Base-by-base conservation (phyloP, 2,113 vertebrate genomes). In the Cyrtonyx montezumae region DNA sequence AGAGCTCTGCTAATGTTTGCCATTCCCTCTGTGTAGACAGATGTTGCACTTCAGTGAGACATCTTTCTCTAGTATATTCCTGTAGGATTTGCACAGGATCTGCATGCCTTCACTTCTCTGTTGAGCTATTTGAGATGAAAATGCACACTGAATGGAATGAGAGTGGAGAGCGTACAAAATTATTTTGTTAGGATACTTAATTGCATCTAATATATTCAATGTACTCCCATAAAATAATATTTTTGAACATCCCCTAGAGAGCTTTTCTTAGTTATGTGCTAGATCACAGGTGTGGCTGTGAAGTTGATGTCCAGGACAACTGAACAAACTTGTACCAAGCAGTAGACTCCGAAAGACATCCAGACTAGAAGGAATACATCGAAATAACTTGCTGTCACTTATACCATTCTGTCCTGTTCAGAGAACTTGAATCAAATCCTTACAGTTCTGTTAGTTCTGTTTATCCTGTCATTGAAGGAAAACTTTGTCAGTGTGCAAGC, bases 151-250 rank as follows among this genome's bases (percentile, higher is more conserved):
- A 49, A 77, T 88, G 28, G 65, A 42, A 6, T 20, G 11, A 37
- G 13, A 40, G 49, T 32, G 9, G 5, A 85, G 13, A 77, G 8
- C 32, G 37, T 8, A 70, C 26, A 20, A 23, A 49, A 42, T 40
- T 22, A 0, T 63, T 63, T 45, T 75, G 16, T 71, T 80, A 12
- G 59, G 26, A 26, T 49, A 40, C 11, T 74, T 70, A 45, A 15
- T 17, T 63, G 79, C 5, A 36, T 65, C 8, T 14, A n/a, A 9
- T 11, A 3, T 67, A 40, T 36, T 74, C 42, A 67, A 11, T 36
- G 46, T 28, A 40, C 0, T 0, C 9, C 32, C 85, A 7, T 20
- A 55, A 79, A 84, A 69, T 9, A 49, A 25, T 7, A 36, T 1
- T 1, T 65, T 84, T 86, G 18, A 78, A 69, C 8, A 61, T 13